These are phyloP conservation scores for Dendropsophus ebraccatus DNA, from an alignment of 2,113 vertebrate species.

Conservation along the genomic window DNA sequence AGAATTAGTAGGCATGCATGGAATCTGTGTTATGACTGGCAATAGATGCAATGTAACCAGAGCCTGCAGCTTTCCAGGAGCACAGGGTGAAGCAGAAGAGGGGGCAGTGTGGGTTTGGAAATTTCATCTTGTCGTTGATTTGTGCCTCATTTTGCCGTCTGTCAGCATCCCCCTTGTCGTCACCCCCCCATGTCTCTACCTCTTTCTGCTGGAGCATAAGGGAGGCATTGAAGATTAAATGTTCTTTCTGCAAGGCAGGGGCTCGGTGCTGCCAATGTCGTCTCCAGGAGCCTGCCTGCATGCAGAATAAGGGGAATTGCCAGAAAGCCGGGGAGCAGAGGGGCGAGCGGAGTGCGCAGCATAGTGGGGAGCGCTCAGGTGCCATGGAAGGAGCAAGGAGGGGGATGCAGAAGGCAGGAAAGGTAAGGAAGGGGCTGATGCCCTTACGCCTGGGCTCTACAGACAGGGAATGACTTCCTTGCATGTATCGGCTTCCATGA, in stretches of 20 bases:
- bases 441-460: background rate
- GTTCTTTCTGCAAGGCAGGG: conserved; percentile 93
- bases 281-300: conserved; percentile 69
- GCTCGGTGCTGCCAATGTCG: conserved; percentile 87
- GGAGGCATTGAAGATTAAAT: conserved; percentile 94
- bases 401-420: background rate
- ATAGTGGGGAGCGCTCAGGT: conserved; percentile 24
- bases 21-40: conserved; percentile 77
- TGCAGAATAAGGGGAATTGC: conserved; percentile 43
- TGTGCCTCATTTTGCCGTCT: conserved; percentile 79
- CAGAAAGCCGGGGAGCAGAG: conserved; percentile 2
- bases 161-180: conserved; percentile 81
- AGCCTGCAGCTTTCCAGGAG: conserved; percentile 76
- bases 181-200: conserved; percentile 62
- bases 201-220: conserved; percentile 85
- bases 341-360: conserved; percentile 30
- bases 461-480: background rate
- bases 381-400: background rate
- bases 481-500: background rate
- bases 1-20: conserved; percentile 74
- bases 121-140: conserved; percentile 88
- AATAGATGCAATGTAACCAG: conserved; percentile 73
- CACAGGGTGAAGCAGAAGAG: conserved; percentile 78
- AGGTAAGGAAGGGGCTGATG: conserved; percentile 28
- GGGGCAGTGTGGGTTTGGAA: conserved; percentile 86